phyloP scores from a whole-genome alignment of 1,140 invertebrate genomes.

The Parapsyche elsis region DNA sequence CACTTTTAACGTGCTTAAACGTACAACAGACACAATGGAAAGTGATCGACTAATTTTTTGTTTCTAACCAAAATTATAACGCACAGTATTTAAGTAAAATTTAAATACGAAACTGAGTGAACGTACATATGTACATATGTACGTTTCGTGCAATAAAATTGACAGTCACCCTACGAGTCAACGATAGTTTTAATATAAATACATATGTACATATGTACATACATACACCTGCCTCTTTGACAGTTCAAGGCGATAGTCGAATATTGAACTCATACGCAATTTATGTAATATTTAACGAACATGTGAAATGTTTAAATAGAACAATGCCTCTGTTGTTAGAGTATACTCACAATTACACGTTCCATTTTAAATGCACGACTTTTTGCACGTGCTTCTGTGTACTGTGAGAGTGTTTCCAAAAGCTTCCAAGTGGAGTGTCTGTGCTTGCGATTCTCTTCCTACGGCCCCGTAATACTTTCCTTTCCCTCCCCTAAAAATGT shows the following conservation, averaged over 20 bases:
- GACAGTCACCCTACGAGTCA: no score
- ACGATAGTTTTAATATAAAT: background rate
- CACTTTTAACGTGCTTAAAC: constrained; percentile 51
- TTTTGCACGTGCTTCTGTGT: background rate
- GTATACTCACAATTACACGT: no score
- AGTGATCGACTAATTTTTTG: background rate
- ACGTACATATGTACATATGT: background rate
- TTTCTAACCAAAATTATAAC: background rate
- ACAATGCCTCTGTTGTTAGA: no score
- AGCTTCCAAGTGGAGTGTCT: background rate
- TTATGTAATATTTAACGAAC: no score
- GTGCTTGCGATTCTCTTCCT: constrained; percentile 33
- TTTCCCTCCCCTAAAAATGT: constrained; percentile 53
- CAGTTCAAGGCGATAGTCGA: no score
- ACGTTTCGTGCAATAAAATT: background rate
- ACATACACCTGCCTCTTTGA: background rate
- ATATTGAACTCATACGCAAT: no score
- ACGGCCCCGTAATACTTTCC: constrained; percentile 47
- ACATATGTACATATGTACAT: background rate
- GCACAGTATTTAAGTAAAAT: no score
- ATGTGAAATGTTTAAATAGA: no score
- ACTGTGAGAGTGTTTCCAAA: background rate
- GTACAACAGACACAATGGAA: constrained; percentile 47
- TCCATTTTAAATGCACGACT: no score
- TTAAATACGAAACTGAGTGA: no score